Conservation (phyloP, 1,140 invertebrate species). For the Arctopsyche grandis region DNA sequence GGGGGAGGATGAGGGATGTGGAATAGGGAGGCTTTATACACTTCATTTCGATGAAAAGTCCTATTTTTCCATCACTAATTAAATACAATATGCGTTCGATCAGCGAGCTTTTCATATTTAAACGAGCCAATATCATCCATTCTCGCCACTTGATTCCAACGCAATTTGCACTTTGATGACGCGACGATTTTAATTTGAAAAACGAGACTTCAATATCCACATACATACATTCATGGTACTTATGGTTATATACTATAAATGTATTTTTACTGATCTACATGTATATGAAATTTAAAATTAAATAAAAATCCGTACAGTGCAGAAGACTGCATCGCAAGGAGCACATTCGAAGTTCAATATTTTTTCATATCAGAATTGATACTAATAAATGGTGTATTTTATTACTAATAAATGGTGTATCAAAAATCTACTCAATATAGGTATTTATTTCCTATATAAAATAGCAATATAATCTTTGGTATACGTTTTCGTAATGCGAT, state of each 20-base stretch:
- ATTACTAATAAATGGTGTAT: too few relatives aligned
- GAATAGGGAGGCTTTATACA: neutral
- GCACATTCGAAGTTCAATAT: too few relatives aligned
- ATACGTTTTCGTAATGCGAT: too few relatives aligned
- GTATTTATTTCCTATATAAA: too few relatives aligned
- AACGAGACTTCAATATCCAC: neutral
- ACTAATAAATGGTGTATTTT: too few relatives aligned
- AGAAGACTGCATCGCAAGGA: too few relatives aligned
- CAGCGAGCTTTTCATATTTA: neutral
- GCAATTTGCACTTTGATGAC: neutral
- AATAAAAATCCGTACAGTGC: too few relatives aligned
- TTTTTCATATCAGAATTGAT: too few relatives aligned
- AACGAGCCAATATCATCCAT: neutral
- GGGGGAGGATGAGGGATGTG: neutral
- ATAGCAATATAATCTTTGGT: too few relatives aligned
- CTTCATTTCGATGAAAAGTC: neutral
- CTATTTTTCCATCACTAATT: slow-evolving; percentile 29
- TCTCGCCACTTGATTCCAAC: neutral
- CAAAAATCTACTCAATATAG: too few relatives aligned
- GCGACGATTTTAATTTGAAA: neutral
- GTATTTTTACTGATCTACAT: too few relatives aligned
- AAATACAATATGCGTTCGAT: slow-evolving; percentile 20
- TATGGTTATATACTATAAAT: neutral
- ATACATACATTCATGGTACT: neutral
- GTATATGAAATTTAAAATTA: too few relatives aligned